phyloP scores from a whole-genome alignment of 2,113 vertebrate genomes.

The Prionailurus bengalensis region DNA sequence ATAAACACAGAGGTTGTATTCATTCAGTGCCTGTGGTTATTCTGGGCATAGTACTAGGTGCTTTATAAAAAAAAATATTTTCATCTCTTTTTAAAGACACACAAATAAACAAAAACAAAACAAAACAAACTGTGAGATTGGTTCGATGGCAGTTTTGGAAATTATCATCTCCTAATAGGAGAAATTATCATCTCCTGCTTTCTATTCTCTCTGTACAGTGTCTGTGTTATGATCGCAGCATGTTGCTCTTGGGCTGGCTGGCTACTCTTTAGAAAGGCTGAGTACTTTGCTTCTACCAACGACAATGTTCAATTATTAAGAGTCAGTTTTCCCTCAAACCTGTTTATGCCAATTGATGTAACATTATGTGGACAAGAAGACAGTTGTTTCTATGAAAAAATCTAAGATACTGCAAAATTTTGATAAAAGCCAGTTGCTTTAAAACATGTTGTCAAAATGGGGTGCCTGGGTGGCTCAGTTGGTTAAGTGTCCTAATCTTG shows the following conservation, averaged over 20 bases:
- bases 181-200: not conserved
- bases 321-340: not conserved
- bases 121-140: not conserved
- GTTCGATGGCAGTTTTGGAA: not conserved
- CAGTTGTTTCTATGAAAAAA: not conserved
- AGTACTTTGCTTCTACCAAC: not conserved
- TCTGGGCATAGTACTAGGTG: not conserved
- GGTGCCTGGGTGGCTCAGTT: too few species aligned
- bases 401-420: not conserved
- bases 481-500: too few species aligned
- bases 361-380: not conserved
- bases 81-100: not conserved
- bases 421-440: conserved; percentile 18
- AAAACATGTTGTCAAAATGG: not conserved
- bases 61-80: not conserved
- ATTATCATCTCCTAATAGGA: not conserved
- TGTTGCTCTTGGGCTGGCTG: not conserved
- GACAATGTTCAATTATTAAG: not conserved
- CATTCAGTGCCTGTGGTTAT: not conserved
- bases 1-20: not conserved
- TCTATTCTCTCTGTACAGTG: not conserved
- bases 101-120: not conserved
- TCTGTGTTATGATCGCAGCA: not conserved
- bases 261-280: not conserved
- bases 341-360: not conserved